Evolutionary conservation across 1,140 invertebrate genomes (phyloP).

Genomic region (Chelonus insularis): DNA sequence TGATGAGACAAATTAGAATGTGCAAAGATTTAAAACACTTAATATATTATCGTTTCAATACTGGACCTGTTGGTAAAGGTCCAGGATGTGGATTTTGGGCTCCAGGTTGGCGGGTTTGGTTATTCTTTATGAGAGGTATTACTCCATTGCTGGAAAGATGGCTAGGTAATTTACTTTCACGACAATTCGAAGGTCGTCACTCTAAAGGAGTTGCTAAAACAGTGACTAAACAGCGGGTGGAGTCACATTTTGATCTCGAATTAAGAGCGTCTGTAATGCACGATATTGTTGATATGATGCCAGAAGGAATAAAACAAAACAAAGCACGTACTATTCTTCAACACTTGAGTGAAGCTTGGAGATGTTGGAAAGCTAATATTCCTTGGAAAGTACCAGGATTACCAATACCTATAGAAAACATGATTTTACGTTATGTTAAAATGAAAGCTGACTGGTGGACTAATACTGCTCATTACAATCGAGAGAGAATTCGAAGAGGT

Average conservation of each 20-base stretch:
- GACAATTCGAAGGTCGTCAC: constrained; percentile 98
- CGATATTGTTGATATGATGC: constrained; percentile 99
- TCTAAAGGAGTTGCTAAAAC: constrained; percentile 99
- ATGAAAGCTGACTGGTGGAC: constrained; percentile 99
- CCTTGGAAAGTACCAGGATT: constrained; percentile 99
- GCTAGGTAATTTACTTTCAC: constrained; percentile 95
- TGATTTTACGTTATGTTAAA: constrained; percentile 99
- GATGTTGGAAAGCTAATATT: constrained; percentile 99
- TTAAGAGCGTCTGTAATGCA: constrained; percentile 98
- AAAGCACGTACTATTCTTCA: constrained; percentile 98
- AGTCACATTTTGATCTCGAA: constrained; percentile 99
- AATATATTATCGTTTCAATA: constrained; percentile 99
- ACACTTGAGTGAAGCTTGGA: constrained; percentile 98
- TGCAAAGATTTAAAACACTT: constrained; percentile 99
- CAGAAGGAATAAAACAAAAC: constrained; percentile 99
- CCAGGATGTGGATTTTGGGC: constrained; percentile 99
- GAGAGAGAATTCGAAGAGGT: constrained; percentile 90
- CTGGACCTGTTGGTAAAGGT: constrained; percentile 97
- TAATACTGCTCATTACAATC: constrained; percentile 99
- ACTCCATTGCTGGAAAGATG: constrained; percentile 96
- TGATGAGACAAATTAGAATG: constrained; percentile 99
- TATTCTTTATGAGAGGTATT: constrained; percentile 99
- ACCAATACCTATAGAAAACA: constrained; percentile 99
- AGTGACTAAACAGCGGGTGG: constrained; percentile 98
- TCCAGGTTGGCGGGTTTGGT: constrained; percentile 98